These are phyloP conservation scores for Falco rusticolus DNA, from an alignment of 2,797 vertebrate genomes.

Conservation along the genomic window DNA sequence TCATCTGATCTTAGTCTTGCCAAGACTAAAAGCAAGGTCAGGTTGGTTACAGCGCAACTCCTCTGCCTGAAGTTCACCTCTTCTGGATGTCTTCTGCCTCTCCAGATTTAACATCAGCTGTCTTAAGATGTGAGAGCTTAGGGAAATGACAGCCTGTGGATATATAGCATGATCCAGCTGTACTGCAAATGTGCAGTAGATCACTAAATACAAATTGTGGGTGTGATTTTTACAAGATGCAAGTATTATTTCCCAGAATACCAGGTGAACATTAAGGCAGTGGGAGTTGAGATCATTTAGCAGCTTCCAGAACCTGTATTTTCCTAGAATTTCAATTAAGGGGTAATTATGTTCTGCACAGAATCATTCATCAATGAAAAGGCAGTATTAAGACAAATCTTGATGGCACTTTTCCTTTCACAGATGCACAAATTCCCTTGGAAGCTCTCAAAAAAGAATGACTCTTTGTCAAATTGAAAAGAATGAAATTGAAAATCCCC, in stretches of 20 bases:
- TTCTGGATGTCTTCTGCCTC: not conserved
- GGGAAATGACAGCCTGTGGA: not conserved
- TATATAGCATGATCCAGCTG: not conserved
- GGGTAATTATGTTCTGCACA: not conserved
- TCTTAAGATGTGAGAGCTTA: not conserved
- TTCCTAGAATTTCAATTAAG: slow-evolving; percentile 29
- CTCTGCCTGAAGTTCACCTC: not conserved
- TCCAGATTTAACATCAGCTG: not conserved
- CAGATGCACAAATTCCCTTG: not conserved
- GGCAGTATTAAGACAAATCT: slow-evolving; percentile 18
- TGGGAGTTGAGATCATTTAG: not conserved
- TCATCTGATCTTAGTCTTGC: not conserved
- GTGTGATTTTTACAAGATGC: not conserved
- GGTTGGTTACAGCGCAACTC: not conserved
- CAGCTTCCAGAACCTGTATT: slow-evolving; percentile 2
- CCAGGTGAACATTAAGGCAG: not conserved
- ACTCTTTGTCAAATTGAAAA: not conserved
- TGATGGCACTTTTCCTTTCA: not conserved
- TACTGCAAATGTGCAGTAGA: not conserved
- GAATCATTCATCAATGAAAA: not conserved
- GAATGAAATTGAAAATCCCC: not conserved
- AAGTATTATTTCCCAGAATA: not conserved
- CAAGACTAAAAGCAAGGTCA: not conserved
- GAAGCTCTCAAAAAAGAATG: not conserved
- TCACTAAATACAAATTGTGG: not conserved